Conservation (phyloP, 1,140 invertebrate genomes). For the Ganaspis sp. region DNA sequence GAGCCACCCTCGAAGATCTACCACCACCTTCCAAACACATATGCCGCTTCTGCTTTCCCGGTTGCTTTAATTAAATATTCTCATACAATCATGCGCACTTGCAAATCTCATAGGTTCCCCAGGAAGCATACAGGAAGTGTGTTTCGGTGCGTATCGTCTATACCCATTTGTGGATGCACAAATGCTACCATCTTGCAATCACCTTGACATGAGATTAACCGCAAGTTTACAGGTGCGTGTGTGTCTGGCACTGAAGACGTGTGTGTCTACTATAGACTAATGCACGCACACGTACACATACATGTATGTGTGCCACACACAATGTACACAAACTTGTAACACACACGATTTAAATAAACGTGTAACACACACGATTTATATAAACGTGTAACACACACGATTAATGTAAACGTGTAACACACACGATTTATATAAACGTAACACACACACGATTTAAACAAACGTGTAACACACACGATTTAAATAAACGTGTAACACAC, state of each 20-base stretch:
- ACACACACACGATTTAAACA: no score
- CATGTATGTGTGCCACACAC: background rate
- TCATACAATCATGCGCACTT: conserved; percentile 54
- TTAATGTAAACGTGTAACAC: no score
- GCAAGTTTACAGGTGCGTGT: conserved; percentile 35
- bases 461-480: no score
- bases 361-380: no score
- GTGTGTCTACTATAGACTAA: no score
- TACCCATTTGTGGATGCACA: background rate
- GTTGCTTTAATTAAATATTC: conserved; percentile 70
- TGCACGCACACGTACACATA: no score
- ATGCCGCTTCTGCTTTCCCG: conserved; percentile 49
- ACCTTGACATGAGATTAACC: conserved; percentile 47
- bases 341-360: no score
- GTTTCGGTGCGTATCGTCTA: background rate
- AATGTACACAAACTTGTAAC: no score
- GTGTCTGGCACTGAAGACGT: background rate
- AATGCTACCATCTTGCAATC: conserved; percentile 20
- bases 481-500: no score
- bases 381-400: no score
- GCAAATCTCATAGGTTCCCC: background rate
- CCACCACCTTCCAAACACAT: conserved; percentile 48
- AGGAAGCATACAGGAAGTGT: conserved; percentile 27
- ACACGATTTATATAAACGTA: no score
- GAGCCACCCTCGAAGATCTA: conserved; percentile 35